These are phyloP conservation scores for Podargus strigoides DNA, from an alignment of 2,797 vertebrate species.

Conservation along the genomic window DNA sequence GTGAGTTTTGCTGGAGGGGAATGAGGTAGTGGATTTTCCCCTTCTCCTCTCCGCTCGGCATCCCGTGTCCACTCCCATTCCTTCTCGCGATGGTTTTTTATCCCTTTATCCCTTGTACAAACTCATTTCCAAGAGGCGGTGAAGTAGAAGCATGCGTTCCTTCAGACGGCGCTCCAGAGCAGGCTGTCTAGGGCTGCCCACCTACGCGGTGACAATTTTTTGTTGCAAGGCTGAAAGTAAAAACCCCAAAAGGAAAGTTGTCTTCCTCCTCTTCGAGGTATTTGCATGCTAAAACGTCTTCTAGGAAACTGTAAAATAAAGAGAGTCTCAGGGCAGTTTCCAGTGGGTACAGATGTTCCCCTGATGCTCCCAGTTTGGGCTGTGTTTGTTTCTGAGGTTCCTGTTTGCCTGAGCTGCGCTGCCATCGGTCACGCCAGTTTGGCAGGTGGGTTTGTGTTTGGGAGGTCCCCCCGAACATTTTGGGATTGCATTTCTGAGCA, in stretches of 20 bases:
- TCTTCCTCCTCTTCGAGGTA: constrained; percentile 34
- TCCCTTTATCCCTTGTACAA: not conserved
- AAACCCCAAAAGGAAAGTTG: constrained; percentile 34
- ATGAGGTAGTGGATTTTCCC: constrained; percentile 36
- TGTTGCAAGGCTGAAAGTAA: constrained; percentile 60
- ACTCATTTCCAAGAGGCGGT: constrained; percentile 28
- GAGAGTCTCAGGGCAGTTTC: not conserved
- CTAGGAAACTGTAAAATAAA: constrained; percentile 62
- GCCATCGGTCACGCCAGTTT: not conserved
- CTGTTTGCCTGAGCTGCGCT: not conserved
- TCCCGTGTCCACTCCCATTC: not conserved
- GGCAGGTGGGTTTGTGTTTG: not conserved
- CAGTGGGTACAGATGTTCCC: not conserved
- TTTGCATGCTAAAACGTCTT: constrained; percentile 27
- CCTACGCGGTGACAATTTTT: constrained; percentile 16
- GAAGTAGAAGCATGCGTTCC: constrained; percentile 58
- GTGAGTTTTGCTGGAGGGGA: constrained; percentile 41
- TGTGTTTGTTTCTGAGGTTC: not conserved
- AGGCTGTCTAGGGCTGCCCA: constrained; percentile 37
- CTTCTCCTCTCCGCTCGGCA: constrained; percentile 10
- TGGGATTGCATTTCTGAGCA: not conserved
- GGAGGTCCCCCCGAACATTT: not conserved
- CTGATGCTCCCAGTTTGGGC: not conserved
- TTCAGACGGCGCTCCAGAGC: constrained; percentile 2
- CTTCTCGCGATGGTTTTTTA: not conserved